These are phyloP conservation scores for Rhinogobio ventralis DNA, from an alignment of 2,797 vertebrate genomes.

Conservation along the genomic window DNA sequence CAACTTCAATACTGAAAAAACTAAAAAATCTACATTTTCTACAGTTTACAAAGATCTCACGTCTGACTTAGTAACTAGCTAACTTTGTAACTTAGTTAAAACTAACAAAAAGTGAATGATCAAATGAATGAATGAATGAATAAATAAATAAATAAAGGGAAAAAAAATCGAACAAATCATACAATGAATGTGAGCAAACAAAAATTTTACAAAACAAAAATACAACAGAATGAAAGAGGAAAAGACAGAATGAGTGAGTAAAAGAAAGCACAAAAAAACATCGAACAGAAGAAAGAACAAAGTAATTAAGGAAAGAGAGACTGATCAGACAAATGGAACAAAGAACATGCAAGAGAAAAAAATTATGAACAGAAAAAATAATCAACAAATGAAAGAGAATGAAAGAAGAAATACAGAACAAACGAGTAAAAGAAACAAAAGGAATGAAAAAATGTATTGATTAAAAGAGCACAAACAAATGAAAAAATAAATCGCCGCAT, in stretches of 20 bases:
- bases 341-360: neutral
- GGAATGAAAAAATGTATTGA: neutral
- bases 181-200: neutral
- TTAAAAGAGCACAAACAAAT: neutral
- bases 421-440: neutral
- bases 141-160: neutral
- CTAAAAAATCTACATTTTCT: too few species aligned
- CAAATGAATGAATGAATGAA: neutral
- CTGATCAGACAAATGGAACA: neutral
- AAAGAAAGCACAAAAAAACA: neutral
- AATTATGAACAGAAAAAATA: neutral
- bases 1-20: neutral
- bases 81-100: too few species aligned
- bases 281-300: neutral
- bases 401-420: neutral
- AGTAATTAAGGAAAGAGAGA: neutral
- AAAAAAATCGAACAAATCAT: neutral
- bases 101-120: neutral
- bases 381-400: neutral
- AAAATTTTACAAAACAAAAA: fast-evolving
- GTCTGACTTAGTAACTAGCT: too few species aligned
- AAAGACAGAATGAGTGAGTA: neutral
- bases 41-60: too few species aligned
- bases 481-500: neutral
- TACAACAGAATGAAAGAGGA: neutral